These are phyloP conservation scores for Mormyrops boulengeri DNA, from an alignment of 2,797 vertebrate species.

Conservation along the genomic window DNA sequence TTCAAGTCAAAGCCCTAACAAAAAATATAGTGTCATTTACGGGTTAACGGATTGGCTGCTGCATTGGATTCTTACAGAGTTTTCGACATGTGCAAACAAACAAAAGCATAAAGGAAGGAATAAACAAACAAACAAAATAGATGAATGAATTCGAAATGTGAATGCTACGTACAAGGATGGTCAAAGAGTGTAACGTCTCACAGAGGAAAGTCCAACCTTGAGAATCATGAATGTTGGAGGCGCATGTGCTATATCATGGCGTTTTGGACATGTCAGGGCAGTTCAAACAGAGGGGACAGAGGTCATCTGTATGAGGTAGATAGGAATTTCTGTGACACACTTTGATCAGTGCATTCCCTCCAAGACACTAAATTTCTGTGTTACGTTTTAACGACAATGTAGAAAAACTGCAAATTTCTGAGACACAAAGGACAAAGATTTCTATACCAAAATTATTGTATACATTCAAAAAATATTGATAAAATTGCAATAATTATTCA, in stretches of 20 bases:
- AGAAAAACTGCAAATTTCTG: not conserved
- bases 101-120: not conserved
- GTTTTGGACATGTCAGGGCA: slow-evolving; percentile 54
- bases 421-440: not conserved
- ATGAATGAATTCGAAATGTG: slow-evolving; percentile 9
- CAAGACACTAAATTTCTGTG: not conserved
- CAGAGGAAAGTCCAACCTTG: slow-evolving; percentile 77
- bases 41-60: not conserved
- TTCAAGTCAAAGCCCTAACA: not conserved
- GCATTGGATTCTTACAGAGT: not conserved
- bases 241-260: slow-evolving; percentile 71
- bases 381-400: not conserved
- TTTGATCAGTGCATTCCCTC: not conserved
- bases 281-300: slow-evolving; percentile 63
- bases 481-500: not conserved
- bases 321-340: slow-evolving; percentile 27
- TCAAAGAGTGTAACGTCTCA: slow-evolving; percentile 52
- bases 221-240: slow-evolving; percentile 70
- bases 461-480: not conserved
- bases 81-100: not conserved
- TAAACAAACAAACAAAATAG: not conserved
- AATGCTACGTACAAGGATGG: slow-evolving; percentile 15
- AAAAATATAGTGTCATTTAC: not conserved
- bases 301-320: slow-evolving; percentile 53
- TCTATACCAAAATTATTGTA: not conserved